Percentiles rank a stretch among this genome's conserved stretches.
phyloP scores from a whole-genome alignment of 1,140 invertebrate genomes.

The Trachymyrmex cornetzi region DNA sequence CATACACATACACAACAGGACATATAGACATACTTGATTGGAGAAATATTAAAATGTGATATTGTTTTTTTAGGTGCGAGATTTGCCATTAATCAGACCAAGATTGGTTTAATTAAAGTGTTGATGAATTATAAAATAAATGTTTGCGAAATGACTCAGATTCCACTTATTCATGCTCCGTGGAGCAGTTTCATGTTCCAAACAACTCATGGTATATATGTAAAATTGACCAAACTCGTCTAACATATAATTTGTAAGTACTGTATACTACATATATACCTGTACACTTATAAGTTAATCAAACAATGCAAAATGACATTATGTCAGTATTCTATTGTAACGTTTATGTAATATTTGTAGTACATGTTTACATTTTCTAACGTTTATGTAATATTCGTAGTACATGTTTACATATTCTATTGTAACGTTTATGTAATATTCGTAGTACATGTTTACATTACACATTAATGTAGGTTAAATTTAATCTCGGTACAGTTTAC shows the following conservation, averaged over 20 bases:
- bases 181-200: not conserved
- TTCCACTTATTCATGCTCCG: not conserved
- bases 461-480: no score
- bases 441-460: no score
- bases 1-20: not conserved
- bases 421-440: not conserved
- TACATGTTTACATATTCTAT: not conserved
- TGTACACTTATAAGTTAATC: not conserved
- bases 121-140: conserved; percentile 57
- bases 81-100: conserved; percentile 52
- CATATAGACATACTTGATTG: not conserved
- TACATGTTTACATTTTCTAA: not conserved
- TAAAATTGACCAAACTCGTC: conserved; percentile 37
- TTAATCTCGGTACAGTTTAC: no score
- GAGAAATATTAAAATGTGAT: not conserved
- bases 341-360: not conserved
- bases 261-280: not conserved
- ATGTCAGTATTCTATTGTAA: not conserved
- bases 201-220: conserved; percentile 4
- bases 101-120: conserved; percentile 51
- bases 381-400: not conserved
- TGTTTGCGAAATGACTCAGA: conserved; percentile 58
- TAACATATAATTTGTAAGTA: not conserved
- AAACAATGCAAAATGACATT: not conserved
- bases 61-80: conserved; percentile 51